Evolutionary conservation across 2,888 invertebrate genomes (phyloP).

Genomic region (Drosophila formosana): DNA sequence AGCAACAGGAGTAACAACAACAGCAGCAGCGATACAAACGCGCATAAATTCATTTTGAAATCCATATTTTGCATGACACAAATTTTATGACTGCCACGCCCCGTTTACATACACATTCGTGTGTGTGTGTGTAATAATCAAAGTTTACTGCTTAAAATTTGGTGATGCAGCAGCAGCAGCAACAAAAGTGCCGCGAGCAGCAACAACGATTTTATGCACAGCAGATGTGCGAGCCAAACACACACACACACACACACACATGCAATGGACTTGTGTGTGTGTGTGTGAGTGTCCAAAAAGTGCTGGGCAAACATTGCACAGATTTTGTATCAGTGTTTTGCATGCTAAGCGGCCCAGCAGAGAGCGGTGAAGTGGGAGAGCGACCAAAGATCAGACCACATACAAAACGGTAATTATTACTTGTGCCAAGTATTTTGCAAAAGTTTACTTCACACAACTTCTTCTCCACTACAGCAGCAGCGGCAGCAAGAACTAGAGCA

Average conservation of each 20-base stretch:
- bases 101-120: conserved; percentile 1
- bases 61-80: conserved; percentile 68
- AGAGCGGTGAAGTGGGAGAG: conserved; percentile 2
- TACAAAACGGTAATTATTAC: conserved; percentile 64
- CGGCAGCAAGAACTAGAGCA: conserved; percentile 14
- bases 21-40: conserved; percentile 56
- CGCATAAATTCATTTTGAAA: conserved; percentile 67
- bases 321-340: conserved; percentile 27
- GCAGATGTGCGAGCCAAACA: conserved; percentile 29
- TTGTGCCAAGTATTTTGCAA: conserved; percentile 52
- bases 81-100: conserved; percentile 59
- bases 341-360: conserved; percentile 22
- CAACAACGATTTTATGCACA: conserved; percentile 39
- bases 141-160: conserved; percentile 68
- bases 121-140: conserved; percentile 53
- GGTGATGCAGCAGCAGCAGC: conserved; percentile 48
- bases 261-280: conserved; percentile 5
- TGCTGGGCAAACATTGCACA: conserved; percentile 35
- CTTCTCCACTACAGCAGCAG: conserved; percentile 9
- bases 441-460: conserved; percentile 45
- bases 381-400: conserved; percentile 41
- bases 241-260: conserved; percentile 1
- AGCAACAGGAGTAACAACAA: conserved; percentile 1
- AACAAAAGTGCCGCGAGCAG: conserved; percentile 45
- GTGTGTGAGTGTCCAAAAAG: conserved; percentile 21